phyloP scores from a whole-genome alignment of 1,140 invertebrate genomes.

The Papilio dardanus region DNA sequence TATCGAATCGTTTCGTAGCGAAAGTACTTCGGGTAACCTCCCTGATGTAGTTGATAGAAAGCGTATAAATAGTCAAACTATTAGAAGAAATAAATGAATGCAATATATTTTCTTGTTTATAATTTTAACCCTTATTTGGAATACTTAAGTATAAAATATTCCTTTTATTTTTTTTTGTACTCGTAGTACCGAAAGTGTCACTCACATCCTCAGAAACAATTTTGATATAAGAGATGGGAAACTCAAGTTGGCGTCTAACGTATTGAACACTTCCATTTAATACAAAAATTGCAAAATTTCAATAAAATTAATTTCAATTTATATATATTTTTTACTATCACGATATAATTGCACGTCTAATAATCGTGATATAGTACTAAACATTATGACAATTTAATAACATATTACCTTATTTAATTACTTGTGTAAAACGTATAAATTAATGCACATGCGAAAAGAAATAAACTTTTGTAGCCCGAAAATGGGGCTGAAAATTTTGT shows the following conservation, averaged over 20 bases:
- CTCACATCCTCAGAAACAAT: not conserved
- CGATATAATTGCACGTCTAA: not conserved
- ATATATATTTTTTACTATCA: conserved; percentile 3
- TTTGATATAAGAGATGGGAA: not conserved
- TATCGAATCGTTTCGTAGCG: no score
- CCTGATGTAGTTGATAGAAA: no score
- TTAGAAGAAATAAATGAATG: not conserved
- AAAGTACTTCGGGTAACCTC: no score
- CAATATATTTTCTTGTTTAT: not conserved
- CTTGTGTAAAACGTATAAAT: not conserved
- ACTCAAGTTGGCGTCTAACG: not conserved
- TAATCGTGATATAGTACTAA: not conserved
- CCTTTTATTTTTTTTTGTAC: no score
- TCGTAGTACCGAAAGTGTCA: not conserved
- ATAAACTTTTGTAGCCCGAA: conserved; percentile 24
- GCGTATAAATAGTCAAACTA: not conserved
- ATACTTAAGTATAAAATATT: no score
- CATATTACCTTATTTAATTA: conserved; percentile 3
- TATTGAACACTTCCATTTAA: not conserved
- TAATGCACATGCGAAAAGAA: not conserved
- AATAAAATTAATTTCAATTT: not conserved
- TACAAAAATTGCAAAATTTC: not conserved
- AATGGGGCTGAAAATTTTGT: conserved; percentile 23
- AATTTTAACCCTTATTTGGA: not conserved
- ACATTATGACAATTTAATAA: not conserved